Evolutionary conservation across 2,797 vertebrate genomes (phyloP), one percentile per base, ranked within the genome.

Genomic region (Buphagus erythrorhynchus): DNA sequence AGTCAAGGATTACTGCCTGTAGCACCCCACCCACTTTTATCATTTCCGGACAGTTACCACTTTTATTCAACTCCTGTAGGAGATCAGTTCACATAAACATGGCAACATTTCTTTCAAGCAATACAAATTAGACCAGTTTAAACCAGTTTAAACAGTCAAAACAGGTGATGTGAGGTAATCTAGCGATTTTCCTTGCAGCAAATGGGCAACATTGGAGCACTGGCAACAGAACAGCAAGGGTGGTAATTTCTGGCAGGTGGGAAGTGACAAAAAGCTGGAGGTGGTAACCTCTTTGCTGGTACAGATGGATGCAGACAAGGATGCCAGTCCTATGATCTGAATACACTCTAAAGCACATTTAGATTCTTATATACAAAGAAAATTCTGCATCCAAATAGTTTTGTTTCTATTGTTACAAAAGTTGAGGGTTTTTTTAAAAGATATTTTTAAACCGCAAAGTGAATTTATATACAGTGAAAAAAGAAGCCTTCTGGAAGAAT

Each of bases 211-310:
- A 35, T 1, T 36, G 25, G 55, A 90, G 62, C 46, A 52, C 0
- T 77, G 58, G 73, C 74, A 95, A 90, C 45, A 81, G 54, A 96
- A 84, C 49, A 85, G 62, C 6, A 77, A 88, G 38, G n/a, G 57
- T 71, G 68, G 67, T 28, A 61, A 80, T 48, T 82, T 90, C 68
- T 91, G 58, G 33, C 62, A 86, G 38, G 86, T 89, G 33, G 74
- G 84, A 93, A 59, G 86, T 78, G 69, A 78, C 65, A 66, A 67
- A 82, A 91, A 90, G 45, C 58, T 90, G 79, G 58, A 90, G 62
- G 90, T 81, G 86, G 83, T 81, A 79, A 92, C 75, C 74, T 89
- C 77, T 79, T 69, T 1, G 6, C n/a, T 67, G 24, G 45, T 78
- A 75, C 75, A 89, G 84, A 91, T 52, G 43, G 81, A 78, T 69